Evolutionary conservation across 2,888 invertebrate genomes (phyloP).

Genomic region (Cheilosia urbana): DNA sequence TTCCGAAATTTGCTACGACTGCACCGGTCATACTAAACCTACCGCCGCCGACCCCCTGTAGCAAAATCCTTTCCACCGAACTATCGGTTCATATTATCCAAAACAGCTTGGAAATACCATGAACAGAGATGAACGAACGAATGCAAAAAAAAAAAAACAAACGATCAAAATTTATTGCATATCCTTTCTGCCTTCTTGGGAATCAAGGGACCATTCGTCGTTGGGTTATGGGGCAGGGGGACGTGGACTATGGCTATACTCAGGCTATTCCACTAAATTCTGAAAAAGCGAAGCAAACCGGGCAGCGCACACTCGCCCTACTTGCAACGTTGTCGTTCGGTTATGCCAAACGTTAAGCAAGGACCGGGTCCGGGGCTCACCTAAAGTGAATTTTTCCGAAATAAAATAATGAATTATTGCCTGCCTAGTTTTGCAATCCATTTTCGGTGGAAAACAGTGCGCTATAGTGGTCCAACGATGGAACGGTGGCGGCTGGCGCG

Average conservation of each 20-base stretch:
- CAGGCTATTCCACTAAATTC: constrained; percentile 10
- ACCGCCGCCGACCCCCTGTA: constrained; percentile 2
- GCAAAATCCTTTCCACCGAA: neutral
- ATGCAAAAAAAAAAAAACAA: constrained; percentile 7
- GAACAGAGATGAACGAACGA: neutral
- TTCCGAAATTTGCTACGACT: constrained; percentile 58
- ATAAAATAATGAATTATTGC: constrained; percentile 74
- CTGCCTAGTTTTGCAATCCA: constrained; percentile 53
- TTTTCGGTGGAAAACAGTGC: constrained; percentile 7
- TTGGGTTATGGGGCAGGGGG: neutral
- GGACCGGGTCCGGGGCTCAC: constrained; percentile 47
- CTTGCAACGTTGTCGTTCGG: constrained; percentile 45
- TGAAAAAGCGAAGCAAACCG: constrained; percentile 23
- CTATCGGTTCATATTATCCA: constrained; percentile 69
- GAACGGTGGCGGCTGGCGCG: constrained; percentile 15
- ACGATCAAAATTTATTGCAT: constrained; percentile 69
- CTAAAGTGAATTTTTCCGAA: constrained; percentile 72
- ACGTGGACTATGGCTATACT: no score
- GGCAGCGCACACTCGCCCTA: neutral
- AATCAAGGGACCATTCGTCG: constrained; percentile 39
- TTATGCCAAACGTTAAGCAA: constrained; percentile 51
- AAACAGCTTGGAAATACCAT: constrained; percentile 62
- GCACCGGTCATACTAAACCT: constrained; percentile 10
- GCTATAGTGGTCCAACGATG: constrained; percentile 8
- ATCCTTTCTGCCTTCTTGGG: constrained; percentile 53